phyloP scores from a whole-genome alignment of 2,113 vertebrate genomes.

The Apteryx mantelli region DNA sequence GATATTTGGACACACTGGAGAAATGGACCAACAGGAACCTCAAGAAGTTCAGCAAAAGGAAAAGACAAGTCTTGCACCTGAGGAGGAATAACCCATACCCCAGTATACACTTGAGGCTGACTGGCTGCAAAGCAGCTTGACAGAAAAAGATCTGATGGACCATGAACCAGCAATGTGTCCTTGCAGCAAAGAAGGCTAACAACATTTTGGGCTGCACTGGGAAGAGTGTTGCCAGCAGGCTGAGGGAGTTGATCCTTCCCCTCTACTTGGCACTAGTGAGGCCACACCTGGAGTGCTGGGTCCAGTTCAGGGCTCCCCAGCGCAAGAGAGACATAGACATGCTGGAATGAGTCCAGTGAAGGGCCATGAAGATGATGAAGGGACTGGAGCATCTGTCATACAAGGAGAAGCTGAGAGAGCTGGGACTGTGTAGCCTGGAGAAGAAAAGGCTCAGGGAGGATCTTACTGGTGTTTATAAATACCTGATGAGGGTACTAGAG shows the following conservation, averaged over 20 bases:
- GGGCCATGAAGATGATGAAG: background rate
- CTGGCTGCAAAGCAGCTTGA: background rate
- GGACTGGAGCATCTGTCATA: background rate
- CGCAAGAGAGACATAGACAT: fast-evolving
- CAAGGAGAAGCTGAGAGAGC: background rate
- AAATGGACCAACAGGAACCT: background rate
- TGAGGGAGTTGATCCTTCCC: background rate
- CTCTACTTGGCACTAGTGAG: background rate
- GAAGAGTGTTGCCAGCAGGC: background rate
- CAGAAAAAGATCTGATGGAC: background rate
- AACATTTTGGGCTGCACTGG: background rate
- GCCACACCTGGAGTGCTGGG: background rate
- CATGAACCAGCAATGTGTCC: background rate
- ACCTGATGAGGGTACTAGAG: background rate
- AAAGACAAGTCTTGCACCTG: background rate
- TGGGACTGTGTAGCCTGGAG: background rate
- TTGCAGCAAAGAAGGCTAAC: background rate
- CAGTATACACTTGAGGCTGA: background rate
- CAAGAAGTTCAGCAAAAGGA: background rate
- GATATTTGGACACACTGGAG: background rate
- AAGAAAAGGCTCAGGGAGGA: background rate
- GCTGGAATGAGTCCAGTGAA: background rate
- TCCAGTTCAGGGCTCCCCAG: background rate
- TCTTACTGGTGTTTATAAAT: background rate
- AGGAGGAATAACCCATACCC: background rate